Evolutionary conservation across 2,113 vertebrate species (phyloP), one percentile per base, ranked within the genome.

Genomic region (Litocranius walleri): DNA sequence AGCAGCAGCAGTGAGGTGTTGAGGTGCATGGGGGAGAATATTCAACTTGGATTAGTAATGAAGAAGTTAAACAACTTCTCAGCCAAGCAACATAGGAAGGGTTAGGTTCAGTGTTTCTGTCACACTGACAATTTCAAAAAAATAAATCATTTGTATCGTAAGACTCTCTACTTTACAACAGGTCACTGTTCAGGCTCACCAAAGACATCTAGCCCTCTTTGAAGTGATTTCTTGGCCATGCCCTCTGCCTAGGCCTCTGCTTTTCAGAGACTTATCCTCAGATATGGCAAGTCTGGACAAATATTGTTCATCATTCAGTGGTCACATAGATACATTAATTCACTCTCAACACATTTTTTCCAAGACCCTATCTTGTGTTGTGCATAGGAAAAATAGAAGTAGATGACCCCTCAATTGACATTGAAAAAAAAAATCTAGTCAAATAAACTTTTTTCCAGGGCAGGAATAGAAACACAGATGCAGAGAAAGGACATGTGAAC

Each of bases 1-100:
- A 23, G n/a, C n/a, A 23, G 67, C 67, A 74, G 19, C n/a, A 13
- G n/a, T 23, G 67, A 74, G 19, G 19, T 74, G 19, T 4, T 43
- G 9, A 11, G 61, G 27, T 5, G 1, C 12, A n/a, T n/a, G 33
- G n/a, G 48, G 15, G 8, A 33, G 17, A 61, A 19, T 16, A 14
- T 48, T 64, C 85, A 6, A 15, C 8, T 4, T 0, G 52, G 16
- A 10, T 62, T 33, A 25, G 15, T 6, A 48, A 50, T 36, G 27
- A 83, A 43, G 78, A 62, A 23, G 15, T 43, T 2, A 6, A 45
- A 52, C n/a, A 45, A 23, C 19, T 40, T 52, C 56, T 30, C 11
- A 36, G 54, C 8, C 5, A 13, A 23, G 25, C 23, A n/a, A 21
- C 23, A 0, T 2, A n/a, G 50, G 2, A 27, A n/a, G 21, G 19